phyloP scores from a whole-genome alignment of 1,140 invertebrate species.

The Eumaeus atala region DNA sequence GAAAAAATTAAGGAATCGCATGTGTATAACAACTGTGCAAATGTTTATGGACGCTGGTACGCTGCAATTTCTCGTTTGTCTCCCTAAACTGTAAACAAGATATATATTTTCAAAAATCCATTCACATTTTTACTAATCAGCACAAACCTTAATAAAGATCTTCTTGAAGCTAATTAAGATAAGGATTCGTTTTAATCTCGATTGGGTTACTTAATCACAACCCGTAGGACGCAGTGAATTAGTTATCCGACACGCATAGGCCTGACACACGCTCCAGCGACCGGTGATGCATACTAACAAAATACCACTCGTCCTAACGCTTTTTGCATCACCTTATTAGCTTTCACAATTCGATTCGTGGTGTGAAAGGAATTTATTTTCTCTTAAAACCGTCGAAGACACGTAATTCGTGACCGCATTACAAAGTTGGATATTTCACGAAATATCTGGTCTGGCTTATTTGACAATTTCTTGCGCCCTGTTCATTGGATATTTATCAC shows the following conservation, averaged over 20 bases:
- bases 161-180: background rate
- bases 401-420: slow-evolving; percentile 3
- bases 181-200: slow-evolving; percentile 4
- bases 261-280: background rate
- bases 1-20: too few species aligned
- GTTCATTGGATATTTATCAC: slow-evolving; percentile 1
- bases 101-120: too few species aligned
- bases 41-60: too few species aligned
- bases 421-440: background rate
- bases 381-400: slow-evolving; percentile 5
- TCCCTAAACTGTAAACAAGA: too few species aligned
- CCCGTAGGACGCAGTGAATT: background rate
- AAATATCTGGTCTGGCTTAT: slow-evolving; percentile 3
- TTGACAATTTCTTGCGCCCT: slow-evolving; percentile 1
- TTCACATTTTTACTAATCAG: too few species aligned
- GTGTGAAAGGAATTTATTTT: slow-evolving; percentile 4
- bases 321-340: slow-evolving; percentile 9
- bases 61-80: too few species aligned
- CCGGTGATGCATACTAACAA: slow-evolving; percentile 2
- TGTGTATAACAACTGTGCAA: too few species aligned
- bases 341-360: slow-evolving; percentile 6
- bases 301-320: background rate
- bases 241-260: background rate
- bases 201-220: slow-evolving; percentile 5
- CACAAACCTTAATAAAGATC: too few species aligned